Evolutionary conservation across 1,140 invertebrate species (phyloP).

Genomic region (Hypsibius dujardini): DNA sequence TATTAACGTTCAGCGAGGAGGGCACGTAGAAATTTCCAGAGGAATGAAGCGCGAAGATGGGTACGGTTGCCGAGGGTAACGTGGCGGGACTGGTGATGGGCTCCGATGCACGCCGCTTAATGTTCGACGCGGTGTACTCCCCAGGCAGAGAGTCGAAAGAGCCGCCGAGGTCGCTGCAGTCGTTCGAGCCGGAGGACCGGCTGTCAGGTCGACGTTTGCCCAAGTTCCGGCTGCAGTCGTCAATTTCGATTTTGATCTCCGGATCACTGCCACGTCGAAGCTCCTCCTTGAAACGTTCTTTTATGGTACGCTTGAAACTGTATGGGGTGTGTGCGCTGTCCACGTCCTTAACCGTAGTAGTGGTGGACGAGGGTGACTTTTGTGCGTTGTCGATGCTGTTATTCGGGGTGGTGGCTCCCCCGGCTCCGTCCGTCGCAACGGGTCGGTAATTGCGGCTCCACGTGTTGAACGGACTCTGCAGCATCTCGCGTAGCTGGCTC

Average conservation of each 20-base stretch:
- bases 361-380: not conserved
- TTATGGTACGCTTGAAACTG: conserved; percentile 16
- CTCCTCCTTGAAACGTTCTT: conserved; percentile 12
- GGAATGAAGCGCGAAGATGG: conserved; percentile 61
- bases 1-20: not conserved
- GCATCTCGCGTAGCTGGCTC: conserved; percentile 26
- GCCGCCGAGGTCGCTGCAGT: not conserved
- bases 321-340: not conserved
- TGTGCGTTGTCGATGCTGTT: conserved; percentile 4
- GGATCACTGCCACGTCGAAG: not conserved
- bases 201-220: conserved; percentile 6
- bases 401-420: not conserved
- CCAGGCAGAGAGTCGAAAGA: conserved; percentile 10
- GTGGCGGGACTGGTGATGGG: not conserved
- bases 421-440: not conserved
- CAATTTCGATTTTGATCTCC: conserved; percentile 9
- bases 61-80: conserved; percentile 36
- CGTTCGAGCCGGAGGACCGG: conserved; percentile 14
- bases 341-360: conserved; percentile 11
- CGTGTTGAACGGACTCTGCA: conserved; percentile 23
- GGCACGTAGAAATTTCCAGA: conserved; percentile 77
- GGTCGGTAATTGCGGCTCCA: conserved; percentile 13
- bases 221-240: not conserved
- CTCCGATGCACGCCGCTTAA: conserved; percentile 3
- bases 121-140: not conserved